Evolutionary conservation across 1,140 invertebrate genomes (phyloP), one percentile per base, ranked within the genome.

Genomic region (Chionoecetes opilio): DNA sequence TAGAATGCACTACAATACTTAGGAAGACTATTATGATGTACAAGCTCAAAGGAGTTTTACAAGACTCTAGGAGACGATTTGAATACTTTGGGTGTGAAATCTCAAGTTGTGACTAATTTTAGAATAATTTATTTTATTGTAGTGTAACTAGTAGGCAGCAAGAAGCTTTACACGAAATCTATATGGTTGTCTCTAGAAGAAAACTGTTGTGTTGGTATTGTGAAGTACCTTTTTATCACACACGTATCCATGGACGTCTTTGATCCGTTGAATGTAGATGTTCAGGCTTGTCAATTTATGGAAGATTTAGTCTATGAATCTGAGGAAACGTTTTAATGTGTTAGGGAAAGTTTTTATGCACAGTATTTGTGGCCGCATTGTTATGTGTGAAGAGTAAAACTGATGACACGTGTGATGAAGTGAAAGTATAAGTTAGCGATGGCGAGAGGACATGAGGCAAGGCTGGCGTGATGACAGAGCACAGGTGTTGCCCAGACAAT

Each of bases 141-240:
- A 37, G 41, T 90, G 89, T 75, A 41, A 75, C 29, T 91, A 34
- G n/a, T 91, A 9, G 11, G 34, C 29, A 34, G 89, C 34, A 75
- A 91, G 34, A 37, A 34, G 63, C 63, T 75, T 34, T 21, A 63
- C 46, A 75, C 26, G 41, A 34, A 63, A 29, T 75, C 31, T 75
- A 34, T n/a, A 46, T 34, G 89, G 89, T 91, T 91, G 89, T 91
- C 21, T 75, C 11, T 75, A 53, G 63, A 75, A n/a, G 26, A 75
- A 3, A 75, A n/a, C 63, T 75, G 63, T n/a, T 75, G 63, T 26
- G 21, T n/a, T n/a, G 63, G 63, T 75, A n/a, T 14, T 46, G 41
- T 46, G 41, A 46, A 46, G 41, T 5, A 46, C 41, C 63, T 75
- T 26, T 26, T n/a, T 26, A 75, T n/a, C 21, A 75, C 46, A 53